Evolutionary conservation across 35 echinoderm and acorn worm species (phyloP), one percentile per base, ranked within the genome.

Genomic region (Patiria miniata): DNA sequence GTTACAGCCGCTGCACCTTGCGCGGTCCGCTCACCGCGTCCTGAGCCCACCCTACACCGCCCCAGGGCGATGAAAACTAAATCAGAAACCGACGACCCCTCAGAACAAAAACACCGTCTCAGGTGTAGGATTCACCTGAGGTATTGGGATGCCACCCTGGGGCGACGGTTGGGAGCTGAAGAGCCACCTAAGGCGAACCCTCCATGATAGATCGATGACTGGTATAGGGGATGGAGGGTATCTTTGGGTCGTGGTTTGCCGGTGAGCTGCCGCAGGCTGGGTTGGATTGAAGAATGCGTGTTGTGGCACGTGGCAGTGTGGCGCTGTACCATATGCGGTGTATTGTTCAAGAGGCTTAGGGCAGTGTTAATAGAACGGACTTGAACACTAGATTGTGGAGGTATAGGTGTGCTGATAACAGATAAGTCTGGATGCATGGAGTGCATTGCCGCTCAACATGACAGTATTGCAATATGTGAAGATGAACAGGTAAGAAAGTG

Each of bases 301-400:
- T 73, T 73, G 29, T 73, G 65, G 65, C 65, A 73, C 65, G 65
- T 34, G 65, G 65, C 65, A 73, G 9, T 26, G 26, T 73, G 29
- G 65, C 16, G 65, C 14, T 10, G 26, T 2, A 14, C 10, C 34
- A 73, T 30, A 23, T 30, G 2, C 10, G 34, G 65, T 30, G 65
- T 23, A 73, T 73, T 73, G 65, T 73, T 73, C 21, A 30, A 73
- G 34, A 4, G 42, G 42, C 42, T 47, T 47, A 6, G 42, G 42
- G 42, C 42, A 12, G 4, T 47, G 42, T 47, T n/a, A n/a, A n/a
- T n/a, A n/a, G n/a, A n/a, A n/a, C n/a, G n/a, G n/a, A n/a, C n/a
- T 47, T 47, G 42, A 47, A 47, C 42, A 12, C 42, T 6, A 47
- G 42, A 47, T 6, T 12, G 12, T 47, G 42, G 42, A 6, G 42